Evolutionary conservation across 1,140 invertebrate species (phyloP).

Genomic region (Sogatella furcifera): DNA sequence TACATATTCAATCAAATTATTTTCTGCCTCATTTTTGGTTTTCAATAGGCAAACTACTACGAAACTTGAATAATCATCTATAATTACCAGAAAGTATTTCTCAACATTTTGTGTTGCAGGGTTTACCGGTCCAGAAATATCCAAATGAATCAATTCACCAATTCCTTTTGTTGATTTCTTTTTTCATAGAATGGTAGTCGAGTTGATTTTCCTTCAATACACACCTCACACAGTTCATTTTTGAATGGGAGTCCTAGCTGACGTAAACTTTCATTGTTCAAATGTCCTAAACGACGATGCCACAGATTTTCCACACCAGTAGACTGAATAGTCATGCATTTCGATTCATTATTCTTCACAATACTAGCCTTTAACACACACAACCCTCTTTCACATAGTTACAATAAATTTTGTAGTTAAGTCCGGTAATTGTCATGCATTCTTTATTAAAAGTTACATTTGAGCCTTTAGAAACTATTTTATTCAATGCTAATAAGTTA

Average conservation of each 20-base stretch:
- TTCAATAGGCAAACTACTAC: constrained; percentile 4
- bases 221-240: background rate
- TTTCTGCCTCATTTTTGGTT: constrained; percentile 8
- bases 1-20: constrained; percentile 8
- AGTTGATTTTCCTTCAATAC: constrained; percentile 5
- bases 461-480: no score
- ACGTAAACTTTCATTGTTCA: constrained; percentile 4
- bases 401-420: background rate
- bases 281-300: constrained; percentile 5
- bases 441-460: background rate
- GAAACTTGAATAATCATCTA: constrained; percentile 8
- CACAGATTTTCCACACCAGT: constrained; percentile 1
- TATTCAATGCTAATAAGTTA: no score
- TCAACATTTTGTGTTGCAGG: background rate
- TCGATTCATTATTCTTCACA: background rate
- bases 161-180: constrained; percentile 1
- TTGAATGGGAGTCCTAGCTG: background rate
- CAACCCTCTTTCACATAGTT: background rate
- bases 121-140: constrained; percentile 7
- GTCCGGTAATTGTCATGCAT: background rate
- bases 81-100: constrained; percentile 7
- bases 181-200: constrained; percentile 4
- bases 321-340: background rate
- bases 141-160: constrained; percentile 9
- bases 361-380: background rate